Evolutionary conservation across 2,888 invertebrate species (phyloP).

Genomic region (Leucoptera coffeella): DNA sequence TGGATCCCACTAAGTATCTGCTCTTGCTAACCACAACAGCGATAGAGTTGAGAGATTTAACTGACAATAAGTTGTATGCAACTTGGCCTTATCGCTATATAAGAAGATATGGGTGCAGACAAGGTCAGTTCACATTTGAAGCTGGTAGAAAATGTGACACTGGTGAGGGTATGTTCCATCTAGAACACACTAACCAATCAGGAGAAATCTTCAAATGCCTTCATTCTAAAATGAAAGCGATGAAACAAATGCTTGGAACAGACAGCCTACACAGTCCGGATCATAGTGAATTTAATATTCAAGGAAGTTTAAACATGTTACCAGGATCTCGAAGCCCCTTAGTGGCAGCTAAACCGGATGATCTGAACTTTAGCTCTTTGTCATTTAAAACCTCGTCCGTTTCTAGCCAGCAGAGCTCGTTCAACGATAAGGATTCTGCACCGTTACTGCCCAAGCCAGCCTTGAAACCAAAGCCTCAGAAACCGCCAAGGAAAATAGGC

Average conservation of each 20-base stretch:
- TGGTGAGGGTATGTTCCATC: conserved; percentile 75
- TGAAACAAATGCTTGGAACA: conserved; percentile 75
- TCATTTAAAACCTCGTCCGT: conserved; percentile 39
- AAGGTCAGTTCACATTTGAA: conserved; percentile 83
- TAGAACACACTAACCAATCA: conserved; percentile 76
- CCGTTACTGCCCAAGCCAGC: conserved; percentile 50
- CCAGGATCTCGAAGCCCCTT: conserved; percentile 77
- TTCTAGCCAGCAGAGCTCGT: conserved; percentile 29
- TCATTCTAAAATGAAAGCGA: conserved; percentile 78
- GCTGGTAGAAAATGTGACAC: conserved; percentile 82
- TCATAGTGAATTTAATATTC: conserved; percentile 66
- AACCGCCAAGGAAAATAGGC: conserved; percentile 57
- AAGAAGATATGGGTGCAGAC: conserved; percentile 77
- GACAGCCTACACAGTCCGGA: conserved; percentile 60
- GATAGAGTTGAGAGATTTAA: conserved; percentile 64
- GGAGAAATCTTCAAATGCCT: conserved; percentile 79
- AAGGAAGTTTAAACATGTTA: conserved; percentile 73
- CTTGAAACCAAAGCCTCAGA: conserved; percentile 55
- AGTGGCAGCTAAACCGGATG: conserved; percentile 55
- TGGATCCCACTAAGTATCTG: conserved; percentile 66
- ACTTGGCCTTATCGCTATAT: conserved; percentile 84
- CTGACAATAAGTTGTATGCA: conserved; percentile 59
- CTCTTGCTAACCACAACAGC: conserved; percentile 69
- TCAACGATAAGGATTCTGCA: conserved; percentile 29
- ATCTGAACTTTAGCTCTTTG: conserved; percentile 34